Evolutionary conservation across 2,888 invertebrate genomes (phyloP).

Genomic region (Crossocerus cetratus): DNA sequence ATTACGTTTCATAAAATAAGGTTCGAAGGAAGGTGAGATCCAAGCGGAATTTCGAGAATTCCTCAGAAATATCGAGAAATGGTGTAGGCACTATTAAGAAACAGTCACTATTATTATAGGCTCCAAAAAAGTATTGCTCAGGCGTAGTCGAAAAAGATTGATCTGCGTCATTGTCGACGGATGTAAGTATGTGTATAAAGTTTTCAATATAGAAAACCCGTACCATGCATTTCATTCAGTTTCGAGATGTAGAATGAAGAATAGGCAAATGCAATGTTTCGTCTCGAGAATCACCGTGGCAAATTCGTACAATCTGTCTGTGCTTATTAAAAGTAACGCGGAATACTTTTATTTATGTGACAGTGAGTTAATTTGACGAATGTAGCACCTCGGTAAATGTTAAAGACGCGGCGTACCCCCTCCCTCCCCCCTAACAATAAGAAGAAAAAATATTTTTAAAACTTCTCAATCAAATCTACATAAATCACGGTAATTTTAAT

Average conservation of each 20-base stretch:
- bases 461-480: slow-evolving; percentile 60
- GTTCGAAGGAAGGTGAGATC: slow-evolving; percentile 8
- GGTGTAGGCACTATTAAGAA: slow-evolving; percentile 7
- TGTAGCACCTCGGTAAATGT: slow-evolving; percentile 36
- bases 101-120: slow-evolving; percentile 32
- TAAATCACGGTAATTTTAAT: slow-evolving; percentile 69
- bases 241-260: slow-evolving; percentile 15
- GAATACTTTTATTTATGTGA: slow-evolving; percentile 35
- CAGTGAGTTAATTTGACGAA: slow-evolving; percentile 27
- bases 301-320: slow-evolving; percentile 42
- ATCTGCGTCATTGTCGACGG: slow-evolving; percentile 32
- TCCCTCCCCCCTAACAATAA: slow-evolving; percentile 51
- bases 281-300: slow-evolving; percentile 23
- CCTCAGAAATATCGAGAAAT: slow-evolving; percentile 14
- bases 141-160: slow-evolving; percentile 7
- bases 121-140: slow-evolving; percentile 5
- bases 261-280: slow-evolving; percentile 14
- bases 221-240: slow-evolving; percentile 19
- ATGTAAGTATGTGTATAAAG: slow-evolving; percentile 45
- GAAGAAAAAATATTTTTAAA: slow-evolving; percentile 62
- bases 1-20: neutral
- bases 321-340: slow-evolving; percentile 48
- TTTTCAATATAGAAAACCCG: slow-evolving; percentile 16
- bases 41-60: slow-evolving; percentile 9
- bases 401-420: slow-evolving; percentile 36